Base-by-base conservation (phyloP, 2,888 invertebrate species). In the Drosophila rubida region DNA sequence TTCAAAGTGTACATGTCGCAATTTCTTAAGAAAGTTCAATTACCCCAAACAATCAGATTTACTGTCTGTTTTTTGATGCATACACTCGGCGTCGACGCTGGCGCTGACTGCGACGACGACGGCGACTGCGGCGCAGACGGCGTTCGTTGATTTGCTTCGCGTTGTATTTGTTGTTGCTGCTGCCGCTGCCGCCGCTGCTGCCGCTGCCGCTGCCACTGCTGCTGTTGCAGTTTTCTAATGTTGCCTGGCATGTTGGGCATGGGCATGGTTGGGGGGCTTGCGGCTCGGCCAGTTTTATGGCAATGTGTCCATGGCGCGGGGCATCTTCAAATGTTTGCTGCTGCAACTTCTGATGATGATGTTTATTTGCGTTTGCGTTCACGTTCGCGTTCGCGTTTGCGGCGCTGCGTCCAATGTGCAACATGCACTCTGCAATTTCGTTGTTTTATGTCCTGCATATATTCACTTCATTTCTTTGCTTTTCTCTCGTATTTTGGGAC, bases 11-110 rank as follows among this genome's bases (percentile, higher is more conserved):
- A 77, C 85, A 88, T 90, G 90, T 90, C 90, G 90, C 90, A 90
- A 90, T 90, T 90, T 90, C 90, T 90, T 90, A 90, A 90, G 90
- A 90, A 90, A 90, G 90, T 90, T 90, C 90, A 90, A 90, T 90
- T 90, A 90, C 90, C 90, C 89, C 90, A 89, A 89, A 89, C 89
- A 90, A 90, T 90, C 89, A 89, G 90, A 90, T 90, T 90, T 90
- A 90, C 90, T 90, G 90, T 90, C 90, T 90, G 89, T 90, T 85
- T 85, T 83, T 84, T 81, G 83, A 83, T 86, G 86, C 84, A 84
- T 83, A 86, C 81, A 83, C 80, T 84, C 80, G 76, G 69, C 75
- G 75, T 44, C 79, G 50, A 46, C 72, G 64, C 19, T 53, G 46
- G 25, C 62, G 0, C 37, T 50, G 58, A 11, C 63, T 9, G 58